A percentile compares a stretch with the other conserved stretches of the same genome.
Conservation (phyloP, 2,888 invertebrate species). For the Sesia apiformis region DNA sequence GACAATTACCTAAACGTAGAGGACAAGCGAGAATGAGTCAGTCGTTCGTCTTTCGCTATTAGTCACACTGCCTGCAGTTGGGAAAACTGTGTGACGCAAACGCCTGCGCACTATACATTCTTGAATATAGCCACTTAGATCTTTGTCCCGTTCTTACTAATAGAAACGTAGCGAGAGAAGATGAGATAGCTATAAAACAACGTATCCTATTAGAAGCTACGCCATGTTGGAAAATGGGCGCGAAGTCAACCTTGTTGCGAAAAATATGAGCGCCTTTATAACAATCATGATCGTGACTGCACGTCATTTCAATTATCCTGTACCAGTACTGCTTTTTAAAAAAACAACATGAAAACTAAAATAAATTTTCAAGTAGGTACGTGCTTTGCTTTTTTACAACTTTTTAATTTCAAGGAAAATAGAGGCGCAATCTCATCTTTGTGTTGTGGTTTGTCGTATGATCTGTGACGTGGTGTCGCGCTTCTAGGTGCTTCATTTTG, state of each 20-base stretch:
- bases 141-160: conserved; percentile 2
- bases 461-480: too few relatives aligned
- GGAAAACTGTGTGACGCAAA: conserved; percentile 15
- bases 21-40: conserved; percentile 9
- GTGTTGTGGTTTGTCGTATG: too few relatives aligned
- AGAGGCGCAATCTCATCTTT: too few relatives aligned
- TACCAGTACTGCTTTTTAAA: too few relatives aligned
- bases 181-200: conserved; percentile 13
- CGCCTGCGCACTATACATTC: conserved; percentile 8
- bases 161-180: conserved; percentile 9
- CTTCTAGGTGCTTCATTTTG: too few relatives aligned
- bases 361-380: too few relatives aligned
- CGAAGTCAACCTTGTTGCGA: conserved; percentile 10
- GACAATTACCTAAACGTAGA: conserved; percentile 7
- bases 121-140: neutral
- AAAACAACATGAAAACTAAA: too few relatives aligned
- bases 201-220: conserved; percentile 11
- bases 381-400: too few relatives aligned
- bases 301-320: neutral
- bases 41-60: conserved; percentile 7
- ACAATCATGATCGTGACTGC: conserved; percentile 3
- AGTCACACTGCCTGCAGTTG: conserved; percentile 12
- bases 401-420: too few relatives aligned
- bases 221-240: conserved; percentile 38
- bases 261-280: conserved; percentile 9